A percentile compares a stretch with the other conserved stretches of the same genome.
Evolutionary conservation across 2,797 vertebrate genomes (phyloP).

Genomic region (Hoplostethus mediterraneus): DNA sequence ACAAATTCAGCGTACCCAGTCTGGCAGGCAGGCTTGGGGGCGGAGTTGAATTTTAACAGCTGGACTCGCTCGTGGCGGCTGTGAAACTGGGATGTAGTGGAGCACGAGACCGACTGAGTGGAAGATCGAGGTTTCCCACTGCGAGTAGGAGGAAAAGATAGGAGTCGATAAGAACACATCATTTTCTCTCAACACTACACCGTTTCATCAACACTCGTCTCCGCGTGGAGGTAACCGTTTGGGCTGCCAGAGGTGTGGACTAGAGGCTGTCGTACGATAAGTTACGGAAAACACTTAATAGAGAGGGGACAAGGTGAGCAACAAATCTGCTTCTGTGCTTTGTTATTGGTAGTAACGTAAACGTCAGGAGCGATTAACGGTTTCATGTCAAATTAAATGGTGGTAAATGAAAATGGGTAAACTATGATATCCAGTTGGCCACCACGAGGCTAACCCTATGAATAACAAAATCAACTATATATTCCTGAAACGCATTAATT

Average conservation of each 20-base stretch:
- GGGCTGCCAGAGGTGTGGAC: conserved; percentile 24
- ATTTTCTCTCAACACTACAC: background rate
- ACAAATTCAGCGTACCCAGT: background rate
- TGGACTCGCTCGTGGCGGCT: conserved; percentile 65
- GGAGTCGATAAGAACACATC: background rate
- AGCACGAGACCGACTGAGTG: background rate
- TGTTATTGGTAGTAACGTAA: conserved; percentile 18
- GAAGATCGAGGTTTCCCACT: conserved; percentile 21
- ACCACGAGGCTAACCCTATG: too few species aligned
- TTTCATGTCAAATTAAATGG: too few species aligned
- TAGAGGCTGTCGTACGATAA: conserved; percentile 17
- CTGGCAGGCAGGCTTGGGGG: conserved; percentile 34
- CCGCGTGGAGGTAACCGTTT: conserved; percentile 4
- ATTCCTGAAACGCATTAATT: too few species aligned
- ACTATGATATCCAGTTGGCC: too few species aligned
- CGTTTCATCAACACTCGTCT: background rate
- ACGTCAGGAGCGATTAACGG: conserved; percentile 4
- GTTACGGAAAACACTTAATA: conserved; percentile 7
- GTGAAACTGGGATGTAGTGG: background rate
- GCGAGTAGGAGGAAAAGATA: background rate
- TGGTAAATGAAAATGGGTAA: background rate
- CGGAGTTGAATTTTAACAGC: conserved; percentile 74
- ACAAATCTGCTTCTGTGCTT: conserved; percentile 16
- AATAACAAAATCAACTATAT: too few species aligned
- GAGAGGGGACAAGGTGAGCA: conserved; percentile 53